A percentile compares a stretch with the other conserved stretches of the same genome.
Conservation (phyloP, 1,140 invertebrate species). For the Mercenaria mercenaria region DNA sequence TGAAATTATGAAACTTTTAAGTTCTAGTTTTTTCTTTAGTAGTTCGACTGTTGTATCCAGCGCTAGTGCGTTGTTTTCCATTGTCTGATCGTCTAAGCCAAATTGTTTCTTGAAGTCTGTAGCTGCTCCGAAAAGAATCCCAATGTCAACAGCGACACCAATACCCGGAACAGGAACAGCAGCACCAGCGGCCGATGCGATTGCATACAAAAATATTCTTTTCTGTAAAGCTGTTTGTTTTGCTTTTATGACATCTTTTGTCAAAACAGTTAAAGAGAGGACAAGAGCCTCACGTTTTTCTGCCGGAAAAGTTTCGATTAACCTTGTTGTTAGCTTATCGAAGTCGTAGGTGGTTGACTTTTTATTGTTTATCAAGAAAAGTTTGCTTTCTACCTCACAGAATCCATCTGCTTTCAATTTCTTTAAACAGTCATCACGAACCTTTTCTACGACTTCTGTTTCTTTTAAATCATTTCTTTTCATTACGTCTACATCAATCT, state of each 20-base stretch:
- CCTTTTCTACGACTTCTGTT: background rate
- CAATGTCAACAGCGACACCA: background rate
- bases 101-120: background rate
- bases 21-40: background rate
- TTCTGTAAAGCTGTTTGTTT: background rate
- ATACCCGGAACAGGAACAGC: background rate
- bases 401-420: background rate
- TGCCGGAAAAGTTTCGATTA: background rate
- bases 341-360: background rate
- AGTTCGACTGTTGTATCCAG: background rate
- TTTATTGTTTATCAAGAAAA: slow-evolving; percentile 26
- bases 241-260: background rate
- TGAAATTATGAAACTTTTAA: background rate
- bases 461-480: background rate
- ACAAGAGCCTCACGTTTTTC: background rate
- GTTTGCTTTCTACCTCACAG: background rate
- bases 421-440: background rate
- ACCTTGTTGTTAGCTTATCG: background rate
- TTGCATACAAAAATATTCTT: background rate
- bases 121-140: background rate
- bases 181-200: background rate
- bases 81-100: background rate
- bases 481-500: background rate
- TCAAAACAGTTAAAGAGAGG: background rate
- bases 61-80: background rate